Base-by-base conservation (phyloP, 2,888 invertebrate species). In the Acanthoscelides obtectus region DNA sequence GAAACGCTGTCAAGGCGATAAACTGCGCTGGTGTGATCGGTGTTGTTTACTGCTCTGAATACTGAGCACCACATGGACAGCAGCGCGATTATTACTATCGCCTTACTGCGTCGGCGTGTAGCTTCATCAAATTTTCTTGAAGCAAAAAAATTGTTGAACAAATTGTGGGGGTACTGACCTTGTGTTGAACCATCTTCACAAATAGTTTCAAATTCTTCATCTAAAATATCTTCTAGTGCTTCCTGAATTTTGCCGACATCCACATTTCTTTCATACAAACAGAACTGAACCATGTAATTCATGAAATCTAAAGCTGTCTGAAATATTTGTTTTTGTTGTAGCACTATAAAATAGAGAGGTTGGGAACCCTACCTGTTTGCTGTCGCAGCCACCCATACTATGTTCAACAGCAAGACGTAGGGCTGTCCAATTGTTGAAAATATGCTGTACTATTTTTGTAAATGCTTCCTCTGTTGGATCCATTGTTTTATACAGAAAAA, bases 381-480 rank as follows among this genome's bases (percentile, higher is more conserved):
- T 91, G 77, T 90, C 89, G 21, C 90, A 89, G 22, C 92, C 91
- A 45, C 90, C 92, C 90, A 91, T 90, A 77, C 90, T 90, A 88
- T 93, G 91, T 83, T 93, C 92, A 0, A 93, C 92, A 45, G 92
- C 92, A 25, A 93, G 83, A 78, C 90, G 89, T 25, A 93, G 82
- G 4, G 90, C 92, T 20, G 91, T 90, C 93, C 93, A 93, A 80
- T 91, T 91, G 79, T 90, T 91, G 72, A 93, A 89, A 68, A 93
- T 88, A 79, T 89, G 87, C 80, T 92, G 90, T 6, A 93, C 90
- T 76, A 91, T 86, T 72, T 88, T 86, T 75, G 88, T 88, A 81
- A 91, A 91, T 66, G 87, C 85, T 78, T 88, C 87, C 71, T 81
- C 80, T 64, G 63, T 69, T 64, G 2, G n/a, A 21, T 45, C 45